phyloP scores from a whole-genome alignment of 2,113 vertebrate genomes.

The Clarias magur region DNA sequence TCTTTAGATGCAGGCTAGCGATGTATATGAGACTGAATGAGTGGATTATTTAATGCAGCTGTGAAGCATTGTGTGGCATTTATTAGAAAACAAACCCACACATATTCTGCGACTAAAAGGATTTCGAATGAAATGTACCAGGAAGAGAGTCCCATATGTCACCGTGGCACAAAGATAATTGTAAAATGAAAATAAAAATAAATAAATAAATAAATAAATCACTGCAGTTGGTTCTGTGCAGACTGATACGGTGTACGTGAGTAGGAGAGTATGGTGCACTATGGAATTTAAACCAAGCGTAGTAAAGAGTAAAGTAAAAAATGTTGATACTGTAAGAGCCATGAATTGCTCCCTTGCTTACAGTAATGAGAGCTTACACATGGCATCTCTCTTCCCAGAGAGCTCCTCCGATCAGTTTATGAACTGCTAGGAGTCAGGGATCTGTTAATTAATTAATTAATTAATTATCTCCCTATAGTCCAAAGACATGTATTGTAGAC shows the following conservation, averaged over 20 bases:
- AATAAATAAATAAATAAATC: no score
- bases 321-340: not conserved
- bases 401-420: not conserved
- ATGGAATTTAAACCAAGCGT: not conserved
- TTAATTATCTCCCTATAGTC: no score
- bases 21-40: not conserved
- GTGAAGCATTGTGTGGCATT: not conserved
- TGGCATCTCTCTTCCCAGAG: no score
- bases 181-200: not conserved
- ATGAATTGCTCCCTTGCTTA: not conserved
- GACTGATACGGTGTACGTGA: not conserved
- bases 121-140: not conserved
- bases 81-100: not conserved
- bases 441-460: not conserved
- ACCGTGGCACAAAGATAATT: not conserved
- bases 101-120: not conserved
- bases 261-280: not conserved
- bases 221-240: not conserved
- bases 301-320: not conserved
- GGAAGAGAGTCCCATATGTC: not conserved
- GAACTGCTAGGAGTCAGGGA: not conserved
- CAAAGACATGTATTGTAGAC: no score
- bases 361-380: not conserved
- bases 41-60: not conserved
- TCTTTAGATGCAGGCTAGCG: not conserved